Percentiles rank a stretch among this genome's conserved stretches.
Evolutionary conservation across 1,140 invertebrate genomes (phyloP).

Genomic region (Pseudomyrmex cubaensis): DNA sequence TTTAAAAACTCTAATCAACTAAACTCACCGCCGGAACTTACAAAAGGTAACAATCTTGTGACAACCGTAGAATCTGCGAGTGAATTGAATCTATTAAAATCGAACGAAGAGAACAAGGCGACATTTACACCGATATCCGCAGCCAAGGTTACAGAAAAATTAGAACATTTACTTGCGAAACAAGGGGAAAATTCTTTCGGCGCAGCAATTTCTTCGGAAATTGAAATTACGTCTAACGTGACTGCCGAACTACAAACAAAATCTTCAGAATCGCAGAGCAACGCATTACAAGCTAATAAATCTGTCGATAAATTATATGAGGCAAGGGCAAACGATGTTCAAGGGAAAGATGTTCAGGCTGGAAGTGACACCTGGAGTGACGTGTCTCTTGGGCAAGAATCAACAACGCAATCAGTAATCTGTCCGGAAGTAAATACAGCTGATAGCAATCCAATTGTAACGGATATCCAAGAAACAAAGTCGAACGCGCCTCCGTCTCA

Average conservation of each 20-base stretch:
- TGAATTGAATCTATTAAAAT: slow-evolving; percentile 1
- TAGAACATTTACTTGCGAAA: slow-evolving; percentile 80
- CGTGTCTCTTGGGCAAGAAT: slow-evolving; percentile 6
- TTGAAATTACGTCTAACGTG: slow-evolving; percentile 14
- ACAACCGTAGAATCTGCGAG: slow-evolving; percentile 44
- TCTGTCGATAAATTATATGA: neutral
- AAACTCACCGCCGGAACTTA: slow-evolving; percentile 28
- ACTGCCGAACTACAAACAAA: slow-evolving; percentile 11
- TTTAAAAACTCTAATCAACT: neutral
- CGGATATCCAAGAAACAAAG: slow-evolving; percentile 13
- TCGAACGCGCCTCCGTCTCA: slow-evolving; percentile 19
- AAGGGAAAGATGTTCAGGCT: neutral
- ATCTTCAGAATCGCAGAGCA: neutral
- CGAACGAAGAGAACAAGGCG: neutral
- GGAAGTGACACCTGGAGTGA: slow-evolving; percentile 38
- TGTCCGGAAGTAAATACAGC: neutral
- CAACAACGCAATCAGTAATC: neutral
- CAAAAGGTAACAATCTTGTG: neutral
- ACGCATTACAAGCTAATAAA: slow-evolving; percentile 2
- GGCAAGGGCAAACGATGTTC: neutral
- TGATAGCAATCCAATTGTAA: neutral
- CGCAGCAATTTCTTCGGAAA: neutral
- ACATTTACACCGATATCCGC: slow-evolving; percentile 79
- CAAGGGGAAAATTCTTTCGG: slow-evolving; percentile 66
- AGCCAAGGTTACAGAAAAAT: slow-evolving; percentile 80